Conservation (phyloP, 2,888 invertebrate species). For the Cordilura impudica region DNA sequence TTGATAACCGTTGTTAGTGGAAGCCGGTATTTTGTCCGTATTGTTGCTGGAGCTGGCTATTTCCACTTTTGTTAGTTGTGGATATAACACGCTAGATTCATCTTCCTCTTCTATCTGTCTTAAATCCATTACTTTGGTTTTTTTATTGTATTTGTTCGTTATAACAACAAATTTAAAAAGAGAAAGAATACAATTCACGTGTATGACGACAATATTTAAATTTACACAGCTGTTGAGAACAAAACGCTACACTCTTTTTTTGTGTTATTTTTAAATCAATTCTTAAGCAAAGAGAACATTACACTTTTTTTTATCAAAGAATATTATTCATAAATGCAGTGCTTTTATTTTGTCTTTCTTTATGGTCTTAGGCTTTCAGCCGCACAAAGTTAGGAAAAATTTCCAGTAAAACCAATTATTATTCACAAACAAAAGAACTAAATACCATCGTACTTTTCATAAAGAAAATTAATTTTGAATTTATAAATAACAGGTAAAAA, state of each 20-base stretch:
- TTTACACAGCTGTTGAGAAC: conserved; percentile 26
- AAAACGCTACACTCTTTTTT: background rate
- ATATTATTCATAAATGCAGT: background rate
- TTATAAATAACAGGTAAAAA: background rate
- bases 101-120: conserved; percentile 39
- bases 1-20: conserved; percentile 7
- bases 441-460: no score
- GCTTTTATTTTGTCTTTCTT: background rate
- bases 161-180: no score
- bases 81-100: conserved; percentile 41
- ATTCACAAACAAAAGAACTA: no score
- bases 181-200: conserved; percentile 21
- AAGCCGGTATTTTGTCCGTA: conserved; percentile 1
- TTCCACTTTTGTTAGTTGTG: conserved; percentile 25
- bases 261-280: background rate
- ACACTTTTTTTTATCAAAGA: background rate
- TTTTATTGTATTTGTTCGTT: background rate
- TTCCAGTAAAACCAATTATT: no score
- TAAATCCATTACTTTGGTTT: conserved; percentile 37
- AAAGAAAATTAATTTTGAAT: no score
- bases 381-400: no score
- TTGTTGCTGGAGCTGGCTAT: background rate
- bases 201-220: background rate
- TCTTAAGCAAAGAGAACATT: background rate
- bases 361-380: background rate